Base-by-base conservation (phyloP, 2,113 vertebrate genomes). In the Tringa solitaria region DNA sequence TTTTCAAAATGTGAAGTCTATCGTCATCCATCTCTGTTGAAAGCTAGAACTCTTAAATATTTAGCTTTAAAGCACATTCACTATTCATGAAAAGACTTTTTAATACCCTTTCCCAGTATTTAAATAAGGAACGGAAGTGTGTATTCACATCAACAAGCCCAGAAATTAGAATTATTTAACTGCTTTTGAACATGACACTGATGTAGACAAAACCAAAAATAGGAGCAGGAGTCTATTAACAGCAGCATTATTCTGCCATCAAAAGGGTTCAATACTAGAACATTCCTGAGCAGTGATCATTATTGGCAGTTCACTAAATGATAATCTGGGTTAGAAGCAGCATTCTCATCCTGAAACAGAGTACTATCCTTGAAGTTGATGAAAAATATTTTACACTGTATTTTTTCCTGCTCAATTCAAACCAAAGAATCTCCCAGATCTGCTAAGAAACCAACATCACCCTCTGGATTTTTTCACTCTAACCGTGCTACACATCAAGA, bases 201-300 rank as follows among this genome's bases (percentile, higher is more conserved):
- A 95, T 89, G 74, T n/a, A 91, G 94, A 93, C 87, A 95, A 96
- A 95, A 93, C 57, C 79, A 94, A 94, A 93, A 96, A 85, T 48
- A 95, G 88, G 41, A 88, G 30, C 59, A 84, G 54, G 76, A 83
- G 72, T 89, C 69, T 93, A 93, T 85, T 94, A 78, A 94, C 70
- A 95, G 81, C 76, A 86, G 56, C 43, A 73, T 87, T 95, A 96
- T 92, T 95, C 89, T 90, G 48, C n/a, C 73, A 93, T 94, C 84
- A 92, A 85, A 96, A 93, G 87, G 35, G 76, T 92, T 97, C 87
- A 89, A 77, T 77, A 61, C 56, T 21, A 67, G 53, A 89, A 80
- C 32, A 51, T 41, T 84, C 85, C 89, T 60, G 46, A 92, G 96
- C 50, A 76, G 65, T 84, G 73, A 90, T 96, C 87, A 95, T 94